These are phyloP conservation scores for Pangasius larnaudii DNA, from an alignment of 2,797 vertebrate species.

Conservation along the genomic window DNA sequence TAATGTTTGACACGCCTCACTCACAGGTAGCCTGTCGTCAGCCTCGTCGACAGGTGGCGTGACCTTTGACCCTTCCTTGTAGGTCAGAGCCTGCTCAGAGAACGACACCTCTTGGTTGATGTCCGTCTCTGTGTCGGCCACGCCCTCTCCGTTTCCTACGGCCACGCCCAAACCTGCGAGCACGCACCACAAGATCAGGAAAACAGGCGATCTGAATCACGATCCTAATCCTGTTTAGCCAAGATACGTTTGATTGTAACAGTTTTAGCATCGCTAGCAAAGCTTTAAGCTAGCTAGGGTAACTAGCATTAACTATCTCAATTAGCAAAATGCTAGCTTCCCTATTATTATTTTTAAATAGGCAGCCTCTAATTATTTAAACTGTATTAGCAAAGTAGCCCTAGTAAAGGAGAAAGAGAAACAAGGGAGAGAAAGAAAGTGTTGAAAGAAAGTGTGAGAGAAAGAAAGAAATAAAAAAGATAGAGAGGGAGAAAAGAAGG, in stretches of 20 bases:
- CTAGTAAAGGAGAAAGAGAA: not conserved
- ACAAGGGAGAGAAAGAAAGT: too few species aligned
- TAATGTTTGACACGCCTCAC: slow-evolving; percentile 65
- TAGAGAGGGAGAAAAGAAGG: too few species aligned
- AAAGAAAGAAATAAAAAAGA: too few species aligned
- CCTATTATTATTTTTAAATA: too few species aligned
- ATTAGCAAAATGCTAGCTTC: too few species aligned
- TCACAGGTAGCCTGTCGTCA: slow-evolving; percentile 85
- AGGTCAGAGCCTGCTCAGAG: slow-evolving; percentile 89
- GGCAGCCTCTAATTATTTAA: not conserved
- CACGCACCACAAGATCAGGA: not conserved
- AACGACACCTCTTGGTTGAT: slow-evolving; percentile 92
- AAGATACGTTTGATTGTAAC: not conserved
- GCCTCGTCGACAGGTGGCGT: slow-evolving; percentile 67
- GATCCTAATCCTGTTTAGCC: not conserved
- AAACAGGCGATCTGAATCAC: not conserved
- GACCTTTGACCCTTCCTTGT: slow-evolving; percentile 78
- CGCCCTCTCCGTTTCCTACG: slow-evolving; percentile 56
- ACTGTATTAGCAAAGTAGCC: not conserved
- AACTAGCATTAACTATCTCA: not conserved
- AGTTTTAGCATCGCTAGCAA: not conserved
- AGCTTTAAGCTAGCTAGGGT: not conserved
- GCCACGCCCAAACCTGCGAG: not conserved
- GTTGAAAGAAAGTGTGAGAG: too few species aligned
- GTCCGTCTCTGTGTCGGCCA: slow-evolving; percentile 77